Conservation (phyloP, 2,113 vertebrate genomes). For the Carlito syrichta region DNA sequence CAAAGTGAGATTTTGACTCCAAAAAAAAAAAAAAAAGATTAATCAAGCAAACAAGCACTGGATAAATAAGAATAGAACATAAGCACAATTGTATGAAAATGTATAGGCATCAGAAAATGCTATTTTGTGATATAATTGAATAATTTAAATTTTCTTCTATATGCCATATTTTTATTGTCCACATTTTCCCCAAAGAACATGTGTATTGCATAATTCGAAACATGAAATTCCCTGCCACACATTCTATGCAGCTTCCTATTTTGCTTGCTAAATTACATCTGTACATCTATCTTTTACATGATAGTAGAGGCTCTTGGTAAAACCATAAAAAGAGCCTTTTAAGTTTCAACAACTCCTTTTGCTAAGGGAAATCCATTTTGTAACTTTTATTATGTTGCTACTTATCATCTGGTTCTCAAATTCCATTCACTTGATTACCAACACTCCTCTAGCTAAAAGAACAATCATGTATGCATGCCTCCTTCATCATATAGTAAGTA, state of each 20-base stretch:
- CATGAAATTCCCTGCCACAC: neutral
- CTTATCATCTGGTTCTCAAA: neutral
- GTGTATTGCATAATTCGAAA: neutral
- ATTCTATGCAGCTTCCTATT: neutral
- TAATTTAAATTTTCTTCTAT: neutral
- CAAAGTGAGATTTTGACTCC: too few species aligned
- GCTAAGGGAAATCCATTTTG: neutral
- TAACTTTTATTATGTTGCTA: rapidly evolving
- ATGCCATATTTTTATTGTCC: neutral
- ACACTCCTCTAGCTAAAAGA: neutral
- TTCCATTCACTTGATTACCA: neutral
- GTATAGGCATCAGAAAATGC: neutral
- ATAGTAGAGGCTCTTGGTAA: neutral
- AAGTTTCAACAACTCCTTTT: neutral
- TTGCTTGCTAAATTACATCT: neutral
- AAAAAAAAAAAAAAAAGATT: too few species aligned
- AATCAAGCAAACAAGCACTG: neutral
- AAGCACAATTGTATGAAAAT: neutral
- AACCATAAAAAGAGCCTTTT: neutral
- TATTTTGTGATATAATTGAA: neutral
- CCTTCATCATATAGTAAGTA: neutral
- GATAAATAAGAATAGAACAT: neutral
- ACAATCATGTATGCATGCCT: rapidly evolving
- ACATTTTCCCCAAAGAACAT: neutral
- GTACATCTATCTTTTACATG: neutral